phyloP scores from a whole-genome alignment of 2,797 vertebrate genomes.

The Hyperoplus lanceolatus region DNA sequence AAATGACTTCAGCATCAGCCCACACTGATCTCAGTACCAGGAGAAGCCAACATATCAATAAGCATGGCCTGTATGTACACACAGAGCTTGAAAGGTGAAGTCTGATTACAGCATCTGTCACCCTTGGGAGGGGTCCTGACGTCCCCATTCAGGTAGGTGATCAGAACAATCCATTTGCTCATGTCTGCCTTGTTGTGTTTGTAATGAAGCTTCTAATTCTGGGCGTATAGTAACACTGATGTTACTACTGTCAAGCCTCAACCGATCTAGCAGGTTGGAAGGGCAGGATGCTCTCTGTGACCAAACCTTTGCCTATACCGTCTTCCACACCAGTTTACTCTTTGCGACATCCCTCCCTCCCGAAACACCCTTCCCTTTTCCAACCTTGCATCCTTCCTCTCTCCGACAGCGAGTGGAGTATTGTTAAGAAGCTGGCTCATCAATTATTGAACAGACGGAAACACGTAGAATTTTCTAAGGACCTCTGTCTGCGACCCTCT shows the following conservation, averaged over 20 bases:
- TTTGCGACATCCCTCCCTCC: neutral
- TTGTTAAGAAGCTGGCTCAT: slow-evolving; percentile 67
- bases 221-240: neutral
- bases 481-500: slow-evolving; percentile 67
- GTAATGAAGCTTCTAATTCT: slow-evolving; percentile 62
- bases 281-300: neutral
- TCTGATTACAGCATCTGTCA: slow-evolving; percentile 34
- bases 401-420: slow-evolving; percentile 35
- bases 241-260: slow-evolving; percentile 8
- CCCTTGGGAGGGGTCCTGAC: slow-evolving; percentile 1
- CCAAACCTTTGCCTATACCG: neutral
- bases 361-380: slow-evolving; percentile 5
- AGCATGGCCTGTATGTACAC: neutral
- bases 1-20: slow-evolving; percentile 1
- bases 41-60: slow-evolving; percentile 14
- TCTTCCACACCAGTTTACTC: neutral
- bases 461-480: slow-evolving; percentile 84
- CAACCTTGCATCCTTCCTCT: slow-evolving; percentile 25
- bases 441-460: slow-evolving; percentile 80
- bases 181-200: slow-evolving; percentile 48
- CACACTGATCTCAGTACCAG: neutral
- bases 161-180: slow-evolving; percentile 48
- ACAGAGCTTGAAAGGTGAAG: slow-evolving; percentile 22
- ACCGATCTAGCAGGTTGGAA: slow-evolving; percentile 25
- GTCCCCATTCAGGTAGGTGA: slow-evolving; percentile 22